Percentiles rank a stretch among this genome's conserved stretches.
Conservation (phyloP, 1,140 invertebrate species). For the Goniozus legneri region DNA sequence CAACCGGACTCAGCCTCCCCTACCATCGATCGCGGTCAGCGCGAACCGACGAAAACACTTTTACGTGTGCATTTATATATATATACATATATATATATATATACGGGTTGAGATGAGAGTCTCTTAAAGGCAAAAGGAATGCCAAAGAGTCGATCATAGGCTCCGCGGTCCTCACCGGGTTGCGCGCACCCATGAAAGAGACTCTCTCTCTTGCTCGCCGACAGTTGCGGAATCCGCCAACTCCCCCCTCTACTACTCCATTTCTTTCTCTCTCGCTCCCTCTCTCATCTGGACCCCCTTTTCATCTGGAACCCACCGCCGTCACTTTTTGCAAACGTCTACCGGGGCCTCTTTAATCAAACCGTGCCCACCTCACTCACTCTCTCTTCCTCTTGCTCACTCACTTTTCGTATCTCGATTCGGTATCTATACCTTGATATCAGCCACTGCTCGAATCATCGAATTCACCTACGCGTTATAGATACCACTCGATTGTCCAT, state of each 20-base stretch:
- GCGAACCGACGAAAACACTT: too few species aligned
- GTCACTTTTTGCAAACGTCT: constrained; percentile 25
- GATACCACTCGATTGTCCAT: too few species aligned
- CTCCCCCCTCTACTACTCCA: constrained; percentile 22
- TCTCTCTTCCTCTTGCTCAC: too few species aligned
- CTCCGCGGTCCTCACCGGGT: constrained; percentile 35
- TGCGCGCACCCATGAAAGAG: constrained; percentile 37
- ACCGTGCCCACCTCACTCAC: constrained; percentile 26
- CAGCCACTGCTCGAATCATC: background rate
- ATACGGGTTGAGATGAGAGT: too few species aligned
- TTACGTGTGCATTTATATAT: too few species aligned
- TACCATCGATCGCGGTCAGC: too few species aligned
- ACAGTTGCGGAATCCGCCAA: constrained; percentile 42
- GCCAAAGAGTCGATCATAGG: constrained; percentile 48
- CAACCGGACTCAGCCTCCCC: too few species aligned
- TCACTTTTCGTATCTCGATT: constrained; percentile 1
- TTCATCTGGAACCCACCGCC: background rate
- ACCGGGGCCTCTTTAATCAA: constrained; percentile 27
- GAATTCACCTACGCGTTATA: background rate
- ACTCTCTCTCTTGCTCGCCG: constrained; percentile 19
- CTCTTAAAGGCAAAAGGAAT: constrained; percentile 46
- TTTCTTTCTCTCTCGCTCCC: background rate
- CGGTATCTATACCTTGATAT: background rate
- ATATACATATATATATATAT: background rate
- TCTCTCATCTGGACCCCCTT: constrained; percentile 7